phyloP scores from a whole-genome alignment of 2,888 invertebrate species.

The Neocrepidodera transversa region DNA sequence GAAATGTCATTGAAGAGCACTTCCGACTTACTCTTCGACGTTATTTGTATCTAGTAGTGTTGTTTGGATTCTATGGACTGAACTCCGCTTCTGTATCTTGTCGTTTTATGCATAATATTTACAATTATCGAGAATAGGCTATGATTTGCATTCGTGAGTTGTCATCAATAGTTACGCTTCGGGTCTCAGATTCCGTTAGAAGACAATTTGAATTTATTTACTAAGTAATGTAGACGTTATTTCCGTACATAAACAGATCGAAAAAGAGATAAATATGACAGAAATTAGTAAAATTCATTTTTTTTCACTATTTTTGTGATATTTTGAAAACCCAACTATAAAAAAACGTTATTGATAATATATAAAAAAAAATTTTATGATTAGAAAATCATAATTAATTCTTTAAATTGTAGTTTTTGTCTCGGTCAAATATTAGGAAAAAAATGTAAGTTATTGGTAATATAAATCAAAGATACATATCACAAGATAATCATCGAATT shows the following conservation, averaged over 20 bases:
- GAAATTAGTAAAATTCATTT: too few species aligned
- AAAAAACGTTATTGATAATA: too few species aligned
- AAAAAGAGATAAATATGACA: too few species aligned
- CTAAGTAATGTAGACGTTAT: too few species aligned
- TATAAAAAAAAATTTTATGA: too few species aligned
- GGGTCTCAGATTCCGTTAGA: constrained; percentile 5
- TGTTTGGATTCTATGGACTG: constrained; percentile 35
- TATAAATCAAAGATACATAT: constrained; percentile 34
- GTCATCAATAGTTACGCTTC: constrained; percentile 15
- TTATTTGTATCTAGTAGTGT: constrained; percentile 40
- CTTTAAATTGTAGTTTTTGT: too few species aligned
- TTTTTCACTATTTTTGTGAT: too few species aligned
- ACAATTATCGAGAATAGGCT: constrained; percentile 33
- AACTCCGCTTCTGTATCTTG: constrained; percentile 30
- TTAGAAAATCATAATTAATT: too few species aligned
- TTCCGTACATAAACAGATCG: too few species aligned
- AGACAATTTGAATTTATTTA: not conserved
- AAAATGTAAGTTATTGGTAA: constrained; percentile 22
- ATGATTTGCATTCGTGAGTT: constrained; percentile 26
- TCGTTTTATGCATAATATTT: constrained; percentile 33
- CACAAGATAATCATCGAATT: constrained; percentile 35
- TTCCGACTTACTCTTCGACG: constrained; percentile 51
- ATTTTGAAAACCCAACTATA: too few species aligned
- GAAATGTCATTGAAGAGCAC: constrained; percentile 49
- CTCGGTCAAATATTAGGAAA: too few species aligned